phyloP scores from a whole-genome alignment of 1,140 invertebrate genomes.

The Monochamus saltuarius region DNA sequence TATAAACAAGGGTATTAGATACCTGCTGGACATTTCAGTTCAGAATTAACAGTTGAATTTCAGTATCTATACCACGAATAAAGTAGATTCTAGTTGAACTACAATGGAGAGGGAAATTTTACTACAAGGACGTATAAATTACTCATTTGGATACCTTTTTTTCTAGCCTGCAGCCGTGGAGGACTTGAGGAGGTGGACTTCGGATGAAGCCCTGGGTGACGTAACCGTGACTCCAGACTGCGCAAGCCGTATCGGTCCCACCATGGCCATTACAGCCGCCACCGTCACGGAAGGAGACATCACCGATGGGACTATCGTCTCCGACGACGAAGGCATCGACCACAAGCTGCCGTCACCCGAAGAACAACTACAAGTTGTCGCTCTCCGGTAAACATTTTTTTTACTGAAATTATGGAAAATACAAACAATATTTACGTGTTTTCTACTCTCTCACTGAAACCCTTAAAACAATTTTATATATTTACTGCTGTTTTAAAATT shows the following conservation, averaged over 20 bases:
- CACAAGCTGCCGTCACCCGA: conserved; percentile 80
- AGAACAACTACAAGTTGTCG: conserved; percentile 76
- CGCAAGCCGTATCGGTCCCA: conserved; percentile 57
- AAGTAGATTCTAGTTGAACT: too few species aligned
- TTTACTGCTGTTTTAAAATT: too few species aligned
- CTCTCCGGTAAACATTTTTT: conserved; percentile 67
- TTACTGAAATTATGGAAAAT: neutral
- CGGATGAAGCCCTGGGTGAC: conserved; percentile 77
- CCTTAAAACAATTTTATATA: too few species aligned
- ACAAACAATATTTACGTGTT: neutral
- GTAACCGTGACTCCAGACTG: conserved; percentile 76
- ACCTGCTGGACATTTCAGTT: too few species aligned
- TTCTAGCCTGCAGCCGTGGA: conserved; percentile 74
- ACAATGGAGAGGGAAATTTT: too few species aligned
- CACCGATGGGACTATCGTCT: conserved; percentile 55
- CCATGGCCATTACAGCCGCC: conserved; percentile 46
- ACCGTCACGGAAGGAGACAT: conserved; percentile 54
- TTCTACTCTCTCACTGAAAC: neutral
- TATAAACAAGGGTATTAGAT: too few species aligned
- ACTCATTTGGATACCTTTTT: neutral
- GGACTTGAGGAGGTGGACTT: conserved; percentile 80
- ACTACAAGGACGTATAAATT: too few species aligned
- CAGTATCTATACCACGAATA: too few species aligned
- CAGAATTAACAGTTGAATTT: too few species aligned
- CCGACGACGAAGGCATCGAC: conserved; percentile 72